Conservation (phyloP, 1,140 invertebrate species). For the Drosophila nigromelanica region DNA sequence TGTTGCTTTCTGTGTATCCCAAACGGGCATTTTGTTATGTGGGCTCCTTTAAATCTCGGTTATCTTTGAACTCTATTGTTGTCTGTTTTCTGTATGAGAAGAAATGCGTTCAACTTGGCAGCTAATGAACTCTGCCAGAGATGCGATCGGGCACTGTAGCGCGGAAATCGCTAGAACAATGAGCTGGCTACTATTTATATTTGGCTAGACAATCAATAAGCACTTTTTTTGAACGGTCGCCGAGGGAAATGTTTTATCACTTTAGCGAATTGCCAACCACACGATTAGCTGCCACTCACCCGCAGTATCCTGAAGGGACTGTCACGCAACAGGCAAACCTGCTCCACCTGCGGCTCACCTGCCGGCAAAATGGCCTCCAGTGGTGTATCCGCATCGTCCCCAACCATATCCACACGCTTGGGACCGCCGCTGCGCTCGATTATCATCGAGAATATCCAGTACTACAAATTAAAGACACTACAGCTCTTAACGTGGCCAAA, state of each 20-base stretch:
- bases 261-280: conserved; percentile 55
- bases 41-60: not conserved
- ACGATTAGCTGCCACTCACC: conserved; percentile 84
- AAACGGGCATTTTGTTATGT: not conserved
- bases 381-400: conserved; percentile 81
- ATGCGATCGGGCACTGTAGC: no score
- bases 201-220: conserved; percentile 28
- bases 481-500: not conserved
- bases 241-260: conserved; percentile 40
- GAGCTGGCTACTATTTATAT: conserved; percentile 4
- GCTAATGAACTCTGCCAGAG: no score
- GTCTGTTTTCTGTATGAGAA: conserved; percentile 5
- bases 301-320: conserved; percentile 88
- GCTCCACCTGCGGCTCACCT: conserved; percentile 59
- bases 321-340: conserved; percentile 87
- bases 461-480: conserved; percentile 39
- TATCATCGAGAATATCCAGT: conserved; percentile 83
- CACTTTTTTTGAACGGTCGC: conserved; percentile 36
- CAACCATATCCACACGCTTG: conserved; percentile 66
- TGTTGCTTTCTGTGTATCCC: conserved; percentile 46
- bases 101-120: not conserved
- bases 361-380: conserved; percentile 84
- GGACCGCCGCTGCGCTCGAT: conserved; percentile 68
- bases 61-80: conserved; percentile 17
- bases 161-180: conserved; percentile 18